phyloP scores from a whole-genome alignment of 92 coral and sea anemone genomes.

The Plumapathes pennacea region DNA sequence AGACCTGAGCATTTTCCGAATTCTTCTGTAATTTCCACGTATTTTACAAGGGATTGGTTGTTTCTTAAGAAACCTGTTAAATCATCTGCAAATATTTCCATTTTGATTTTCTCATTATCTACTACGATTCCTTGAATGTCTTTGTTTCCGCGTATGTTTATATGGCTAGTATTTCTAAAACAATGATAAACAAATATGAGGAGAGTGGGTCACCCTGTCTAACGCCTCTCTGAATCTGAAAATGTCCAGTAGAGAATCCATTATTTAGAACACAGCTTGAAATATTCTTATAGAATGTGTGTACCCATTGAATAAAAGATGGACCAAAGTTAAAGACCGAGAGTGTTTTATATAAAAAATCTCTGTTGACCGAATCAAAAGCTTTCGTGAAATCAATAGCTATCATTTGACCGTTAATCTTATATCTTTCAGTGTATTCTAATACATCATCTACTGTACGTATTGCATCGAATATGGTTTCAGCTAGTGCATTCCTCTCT shows the following conservation, averaged over 20 bases:
- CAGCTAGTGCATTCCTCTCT: no score
- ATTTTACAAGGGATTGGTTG: not conserved
- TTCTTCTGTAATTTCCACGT: not conserved
- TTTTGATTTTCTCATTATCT: not conserved
- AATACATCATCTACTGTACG: constrained; percentile 40
- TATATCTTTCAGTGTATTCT: constrained; percentile 9
- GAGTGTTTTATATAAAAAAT: constrained; percentile 6
- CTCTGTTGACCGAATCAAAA: constrained; percentile 21
- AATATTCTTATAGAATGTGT: constrained; percentile 13
- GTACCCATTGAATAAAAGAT: constrained; percentile 32
- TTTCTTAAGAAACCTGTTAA: constrained; percentile 2
- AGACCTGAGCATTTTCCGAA: constrained; percentile 5
- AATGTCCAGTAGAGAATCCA: not conserved
- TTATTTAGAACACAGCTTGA: constrained; percentile 26
- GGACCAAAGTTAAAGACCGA: constrained; percentile 12
- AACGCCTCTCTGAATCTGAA: constrained; percentile 7
- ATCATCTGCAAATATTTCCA: constrained; percentile 13
- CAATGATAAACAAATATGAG: constrained; percentile 22
- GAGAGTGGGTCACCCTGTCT: constrained; percentile 14
- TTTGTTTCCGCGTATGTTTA: constrained; percentile 4
- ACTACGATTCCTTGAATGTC: constrained; percentile 2
- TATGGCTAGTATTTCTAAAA: constrained; percentile 2
- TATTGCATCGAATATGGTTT: constrained; percentile 36
- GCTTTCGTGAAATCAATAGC: constrained; percentile 32
- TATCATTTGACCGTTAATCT: constrained; percentile 18